Base-by-base conservation (phyloP, 2,888 invertebrate species). In the Nebria salina region DNA sequence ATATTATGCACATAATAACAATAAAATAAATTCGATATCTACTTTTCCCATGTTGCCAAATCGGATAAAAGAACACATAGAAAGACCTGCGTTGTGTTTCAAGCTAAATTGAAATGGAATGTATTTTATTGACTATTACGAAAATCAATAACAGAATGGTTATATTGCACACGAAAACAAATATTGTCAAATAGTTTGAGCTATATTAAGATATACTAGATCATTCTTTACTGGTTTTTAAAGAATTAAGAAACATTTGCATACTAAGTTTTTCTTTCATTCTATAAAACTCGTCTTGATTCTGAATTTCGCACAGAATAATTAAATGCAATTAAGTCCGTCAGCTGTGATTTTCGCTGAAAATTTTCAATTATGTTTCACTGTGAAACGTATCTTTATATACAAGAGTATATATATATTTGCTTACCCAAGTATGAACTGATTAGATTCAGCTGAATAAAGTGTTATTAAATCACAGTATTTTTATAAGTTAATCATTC, bases 401-500 rank as follows among this genome's bases (percentile, higher is more conserved):
- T 34, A 34, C 8, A 54, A 20, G 20, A 20, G 20, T 54, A 54
- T 7, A 11, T 54, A 11, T 54, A 11, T 54, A 54, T 13, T 54
- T 54, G 54, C 54, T 13, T 11, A 11, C 54, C 13, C 54, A 11
- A 54, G 54, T 54, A 54, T 54, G 7, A 54, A 54, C 5, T 64
- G 65, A 66, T 74, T 78, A 43, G 15, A 42, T 41, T 26, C 73
- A 64, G 11, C 25, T 15, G 25, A 43, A 75, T 15, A 64, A 75
- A 80, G 80, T 41, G 70, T 80, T 80, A 80, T 80, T 80, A 80
- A 80, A 80, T 80, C 80, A 75, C 64, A 80, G 75, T 65, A 80
- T 80, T 80, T 78, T 80, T 75, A 80, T 75, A 72, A 80, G 80
- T 80, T 75, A 80, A 80, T 75, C 80, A 80, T 54, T 70, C 75